These are phyloP conservation scores for Sebastes oblongus DNA, from an alignment of 2,797 vertebrate genomes.

Conservation along the genomic window DNA sequence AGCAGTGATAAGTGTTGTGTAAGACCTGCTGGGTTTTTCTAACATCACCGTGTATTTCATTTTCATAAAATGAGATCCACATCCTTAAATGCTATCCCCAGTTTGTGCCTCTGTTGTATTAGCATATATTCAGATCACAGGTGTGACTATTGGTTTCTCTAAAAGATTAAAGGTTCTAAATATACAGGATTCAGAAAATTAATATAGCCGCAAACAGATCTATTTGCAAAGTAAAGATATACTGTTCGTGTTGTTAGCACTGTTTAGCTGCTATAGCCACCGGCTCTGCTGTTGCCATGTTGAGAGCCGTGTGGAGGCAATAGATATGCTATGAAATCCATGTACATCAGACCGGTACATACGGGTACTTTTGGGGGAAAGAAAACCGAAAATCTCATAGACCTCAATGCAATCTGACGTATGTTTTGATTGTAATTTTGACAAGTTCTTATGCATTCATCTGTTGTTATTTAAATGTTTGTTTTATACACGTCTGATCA, in stretches of 20 bases:
- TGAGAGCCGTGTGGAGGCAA: neutral
- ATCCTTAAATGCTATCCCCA: neutral
- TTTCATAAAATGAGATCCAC: neutral
- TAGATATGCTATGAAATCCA: too few species aligned
- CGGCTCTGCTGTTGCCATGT: neutral
- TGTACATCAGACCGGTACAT: too few species aligned
- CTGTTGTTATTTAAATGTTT: rapidly evolving
- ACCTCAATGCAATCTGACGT: too few species aligned
- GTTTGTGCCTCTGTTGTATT: neutral
- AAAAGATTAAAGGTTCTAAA: neutral
- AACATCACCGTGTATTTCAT: neutral
- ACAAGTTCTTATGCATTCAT: too few species aligned
- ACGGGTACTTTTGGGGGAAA: too few species aligned
- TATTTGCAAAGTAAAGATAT: neutral
- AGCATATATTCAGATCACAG: neutral
- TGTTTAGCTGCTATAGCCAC: neutral
- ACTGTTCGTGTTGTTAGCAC: neutral
- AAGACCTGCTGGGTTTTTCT: neutral
- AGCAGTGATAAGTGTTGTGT: neutral
- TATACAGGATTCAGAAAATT: neutral
- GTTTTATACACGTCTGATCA: too few species aligned
- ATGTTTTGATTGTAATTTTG: too few species aligned
- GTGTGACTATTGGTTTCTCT: neutral
- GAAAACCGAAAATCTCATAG: too few species aligned
- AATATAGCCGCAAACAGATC: neutral